Evolutionary conservation across 2,113 vertebrate genomes (phyloP).

Genomic region (Laterallus jamaicensis): DNA sequence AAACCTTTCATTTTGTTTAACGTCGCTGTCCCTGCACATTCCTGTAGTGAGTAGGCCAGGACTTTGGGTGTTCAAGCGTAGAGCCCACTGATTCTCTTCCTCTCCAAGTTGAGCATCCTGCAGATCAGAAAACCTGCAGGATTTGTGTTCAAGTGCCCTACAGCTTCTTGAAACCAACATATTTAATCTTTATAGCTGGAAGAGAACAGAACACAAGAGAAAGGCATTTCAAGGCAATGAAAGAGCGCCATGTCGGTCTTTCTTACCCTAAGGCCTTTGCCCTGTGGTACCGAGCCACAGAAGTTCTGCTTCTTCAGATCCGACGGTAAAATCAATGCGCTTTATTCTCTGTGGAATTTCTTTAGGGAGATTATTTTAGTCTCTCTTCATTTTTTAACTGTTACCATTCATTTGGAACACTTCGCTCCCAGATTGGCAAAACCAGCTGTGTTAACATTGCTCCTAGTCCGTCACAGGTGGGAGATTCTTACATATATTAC

Average conservation of each 20-base stretch:
- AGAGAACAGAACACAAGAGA: neutral
- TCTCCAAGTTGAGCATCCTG: neutral
- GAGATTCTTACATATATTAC: neutral
- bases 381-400: neutral
- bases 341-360: neutral
- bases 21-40: neutral
- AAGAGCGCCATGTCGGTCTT: neutral
- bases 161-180: neutral
- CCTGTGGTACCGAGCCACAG: neutral
- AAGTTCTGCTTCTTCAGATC: conserved; percentile 8
- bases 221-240: neutral
- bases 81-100: neutral
- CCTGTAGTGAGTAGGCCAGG: neutral
- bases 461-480: neutral
- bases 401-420: neutral
- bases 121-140: neutral
- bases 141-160: neutral
- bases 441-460: neutral
- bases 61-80: neutral
- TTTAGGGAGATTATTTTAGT: neutral
- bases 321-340: neutral
- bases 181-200: neutral
- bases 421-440: neutral
- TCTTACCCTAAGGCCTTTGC: neutral
- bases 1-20: neutral